Base-by-base conservation (phyloP, 2,888 invertebrate species). In the Dolichopus griseipennis region DNA sequence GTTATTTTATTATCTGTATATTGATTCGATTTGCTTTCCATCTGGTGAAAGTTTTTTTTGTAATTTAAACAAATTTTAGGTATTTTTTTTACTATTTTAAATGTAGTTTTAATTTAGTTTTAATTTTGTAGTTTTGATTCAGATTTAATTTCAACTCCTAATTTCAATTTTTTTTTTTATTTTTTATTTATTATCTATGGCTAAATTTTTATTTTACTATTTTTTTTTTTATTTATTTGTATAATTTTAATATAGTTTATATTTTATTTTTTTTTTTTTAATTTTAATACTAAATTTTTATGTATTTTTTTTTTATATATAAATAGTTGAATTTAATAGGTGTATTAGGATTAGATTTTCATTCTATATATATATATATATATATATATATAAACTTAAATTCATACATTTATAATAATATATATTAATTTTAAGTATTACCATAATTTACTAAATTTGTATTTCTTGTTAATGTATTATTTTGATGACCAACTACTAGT, bases 371-470 rank as follows among this genome's bases (percentile, higher is more conserved):
- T 15, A 52, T 52, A 52, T 43, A 52, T 52, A 43, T 43, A 52
- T 52, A 43, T 52, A 52, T 52, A 52, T 52, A 18, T 52, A 52
- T 52, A n/a, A 12, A 52, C 15, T 9, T 52, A 52, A 12, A 52
- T 52, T 52, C 2, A 15, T 64, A 33, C 33, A 34, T 15, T 27
- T 63, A 62, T 22, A 21, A 20, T 62, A 62, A 62, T 62, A 12
- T 61, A 15, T 1, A 20, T 62, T 61, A 10, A 62, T 22, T 64
- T 64, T 64, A 64, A 64, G 64, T 64, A 37, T 64, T 64, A 21
- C 62, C 77, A 71, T 79, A 79, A 75, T 78, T 75, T 75, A 76
- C 79, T 73, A 79, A 77, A 74, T 79, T 80, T 69, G 81, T 77
- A 69, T 76, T 76, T 21, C 81, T 77, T 75, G 79, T 75, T 63